Evolutionary conservation across 2,888 invertebrate genomes (phyloP).

Genomic region (Caenorhabditis drosophilae): DNA sequence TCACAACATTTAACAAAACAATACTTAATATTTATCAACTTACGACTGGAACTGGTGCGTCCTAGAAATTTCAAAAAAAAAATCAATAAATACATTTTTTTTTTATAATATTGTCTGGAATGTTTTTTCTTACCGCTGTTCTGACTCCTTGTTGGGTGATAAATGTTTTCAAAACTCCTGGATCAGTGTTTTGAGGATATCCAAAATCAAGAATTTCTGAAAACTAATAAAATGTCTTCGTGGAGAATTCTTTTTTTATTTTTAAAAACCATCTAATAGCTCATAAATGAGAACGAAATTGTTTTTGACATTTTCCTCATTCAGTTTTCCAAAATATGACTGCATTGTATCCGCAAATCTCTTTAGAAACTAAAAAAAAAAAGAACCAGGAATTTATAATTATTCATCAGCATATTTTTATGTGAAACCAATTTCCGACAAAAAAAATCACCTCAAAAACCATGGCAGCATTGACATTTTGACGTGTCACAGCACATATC

Average conservation of each 20-base stretch:
- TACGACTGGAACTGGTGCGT: conserved; percentile 42
- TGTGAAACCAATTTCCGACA: neutral
- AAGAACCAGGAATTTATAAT: neutral
- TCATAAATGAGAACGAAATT: conserved; percentile 99
- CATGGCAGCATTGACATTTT: conserved; percentile 99
- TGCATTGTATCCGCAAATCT: conserved; percentile 95
- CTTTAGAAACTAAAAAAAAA: conserved; percentile 81
- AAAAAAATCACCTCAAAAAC: conserved; percentile 70
- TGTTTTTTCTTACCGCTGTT: conserved; percentile 61
- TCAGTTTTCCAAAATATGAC: conserved; percentile 96
- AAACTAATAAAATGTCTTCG: conserved; percentile 40
- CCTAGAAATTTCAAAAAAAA: conserved; percentile 22
- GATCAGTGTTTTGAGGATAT: conserved; percentile 99
- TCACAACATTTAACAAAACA: conserved; percentile 1
- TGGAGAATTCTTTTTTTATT: neutral
- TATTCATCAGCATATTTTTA: conserved; percentile 7
- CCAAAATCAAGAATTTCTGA: conserved; percentile 98
- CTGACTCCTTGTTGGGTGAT: conserved; percentile 96
- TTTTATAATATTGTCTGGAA: neutral
- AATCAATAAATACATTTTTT: conserved; percentile 4
- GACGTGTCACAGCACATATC: conserved; percentile 99
- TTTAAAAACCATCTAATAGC: conserved; percentile 80
- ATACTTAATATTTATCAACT: conserved; percentile 28
- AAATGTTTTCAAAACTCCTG: conserved; percentile 96
- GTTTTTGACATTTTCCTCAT: conserved; percentile 99